Conservation (phyloP, 2,113 vertebrate genomes). For the Orcinus orca region DNA sequence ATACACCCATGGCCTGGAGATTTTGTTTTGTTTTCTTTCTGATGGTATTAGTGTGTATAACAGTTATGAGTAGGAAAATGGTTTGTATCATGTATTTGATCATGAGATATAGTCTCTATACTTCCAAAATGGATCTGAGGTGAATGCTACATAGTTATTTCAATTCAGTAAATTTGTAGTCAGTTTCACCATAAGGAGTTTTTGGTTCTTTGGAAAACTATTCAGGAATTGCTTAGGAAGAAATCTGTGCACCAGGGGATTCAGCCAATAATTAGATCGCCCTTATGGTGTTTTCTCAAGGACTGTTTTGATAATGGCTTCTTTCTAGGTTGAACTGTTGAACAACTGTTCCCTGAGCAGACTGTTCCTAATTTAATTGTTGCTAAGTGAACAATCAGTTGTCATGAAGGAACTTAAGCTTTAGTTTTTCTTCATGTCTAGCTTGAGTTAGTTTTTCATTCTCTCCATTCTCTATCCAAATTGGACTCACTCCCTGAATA, state of each 20-base stretch:
- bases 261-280: neutral
- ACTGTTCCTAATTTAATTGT: neutral
- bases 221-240: neutral
- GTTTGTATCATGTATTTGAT: neutral
- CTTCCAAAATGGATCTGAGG: neutral
- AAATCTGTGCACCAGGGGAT: neutral
- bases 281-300: neutral
- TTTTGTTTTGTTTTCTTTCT: neutral
- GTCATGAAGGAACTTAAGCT: neutral
- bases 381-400: neutral
- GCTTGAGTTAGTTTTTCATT: neutral
- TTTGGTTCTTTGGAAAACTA: neutral
- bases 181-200: neutral
- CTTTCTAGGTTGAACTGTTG: neutral
- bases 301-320: neutral
- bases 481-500: neutral
- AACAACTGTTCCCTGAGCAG: neutral
- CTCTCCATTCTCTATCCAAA: neutral
- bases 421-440: neutral
- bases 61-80: neutral
- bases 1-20: neutral
- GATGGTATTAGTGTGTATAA: neutral
- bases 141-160: neutral
- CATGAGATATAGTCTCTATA: neutral
- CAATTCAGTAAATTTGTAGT: neutral